Percentiles rank a stretch among this genome's conserved stretches.
phyloP scores from a whole-genome alignment of 2,113 vertebrate species.

The Potamarius usumacintae region DNA sequence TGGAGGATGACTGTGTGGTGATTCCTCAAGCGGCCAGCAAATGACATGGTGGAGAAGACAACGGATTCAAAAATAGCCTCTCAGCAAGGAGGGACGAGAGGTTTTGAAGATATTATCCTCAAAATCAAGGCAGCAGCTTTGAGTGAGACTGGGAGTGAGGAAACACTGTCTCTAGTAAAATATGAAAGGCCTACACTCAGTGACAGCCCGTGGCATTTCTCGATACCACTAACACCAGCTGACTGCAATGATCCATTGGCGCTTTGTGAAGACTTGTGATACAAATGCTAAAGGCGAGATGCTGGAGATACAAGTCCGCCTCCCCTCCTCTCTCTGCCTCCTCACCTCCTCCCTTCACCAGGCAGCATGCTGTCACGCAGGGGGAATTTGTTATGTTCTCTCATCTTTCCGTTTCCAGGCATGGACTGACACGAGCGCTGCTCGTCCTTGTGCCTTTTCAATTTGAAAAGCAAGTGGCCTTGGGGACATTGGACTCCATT shows the following conservation, averaged over 20 bases:
- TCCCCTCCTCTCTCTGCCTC: slow-evolving; percentile 57
- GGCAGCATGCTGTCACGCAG: slow-evolving; percentile 38
- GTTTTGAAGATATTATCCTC: slow-evolving; percentile 81
- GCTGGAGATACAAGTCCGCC: slow-evolving; percentile 71
- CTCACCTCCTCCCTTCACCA: slow-evolving; percentile 59
- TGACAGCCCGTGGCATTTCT: slow-evolving; percentile 80
- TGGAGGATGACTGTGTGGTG: slow-evolving; percentile 47
- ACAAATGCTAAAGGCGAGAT: slow-evolving; percentile 79
- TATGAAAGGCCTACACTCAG: slow-evolving; percentile 74
- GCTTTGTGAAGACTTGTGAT: slow-evolving; percentile 77
- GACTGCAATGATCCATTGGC: slow-evolving; percentile 78
- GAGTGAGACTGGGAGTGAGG: slow-evolving; percentile 72
- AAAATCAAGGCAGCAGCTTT: slow-evolving; percentile 71
- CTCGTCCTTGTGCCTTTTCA: slow-evolving; percentile 77
- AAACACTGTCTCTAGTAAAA: slow-evolving; percentile 76
- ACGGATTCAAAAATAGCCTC: slow-evolving; percentile 77
- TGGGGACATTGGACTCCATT: slow-evolving; percentile 75
- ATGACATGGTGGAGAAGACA: slow-evolving; percentile 70
- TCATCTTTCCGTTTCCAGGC: slow-evolving; percentile 36
- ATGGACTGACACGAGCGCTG: slow-evolving; percentile 61
- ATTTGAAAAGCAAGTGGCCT: slow-evolving; percentile 76
- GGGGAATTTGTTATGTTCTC: slow-evolving; percentile 71
- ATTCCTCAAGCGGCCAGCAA: slow-evolving; percentile 60
- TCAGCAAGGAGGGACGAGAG: slow-evolving; percentile 69
- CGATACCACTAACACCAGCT: slow-evolving; percentile 76